These are phyloP conservation scores for Natator depressus DNA, from an alignment of 2,113 vertebrate species.

Conservation along the genomic window DNA sequence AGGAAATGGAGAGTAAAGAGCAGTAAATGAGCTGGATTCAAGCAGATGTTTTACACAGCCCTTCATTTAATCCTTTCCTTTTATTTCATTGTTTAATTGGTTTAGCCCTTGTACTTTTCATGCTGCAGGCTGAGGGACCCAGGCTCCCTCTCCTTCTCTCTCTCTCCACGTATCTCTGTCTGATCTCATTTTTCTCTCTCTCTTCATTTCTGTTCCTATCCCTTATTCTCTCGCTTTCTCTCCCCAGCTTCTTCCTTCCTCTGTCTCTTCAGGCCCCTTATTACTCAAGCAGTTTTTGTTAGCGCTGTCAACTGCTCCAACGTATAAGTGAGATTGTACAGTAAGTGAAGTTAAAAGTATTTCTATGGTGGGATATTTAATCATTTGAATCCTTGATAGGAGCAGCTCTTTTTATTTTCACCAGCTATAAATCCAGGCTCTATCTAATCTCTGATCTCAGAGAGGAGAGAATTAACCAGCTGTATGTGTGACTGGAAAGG, in stretches of 20 bases:
- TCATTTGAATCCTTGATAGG: slow-evolving; percentile 79
- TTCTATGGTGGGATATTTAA: slow-evolving; percentile 79
- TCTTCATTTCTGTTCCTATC: slow-evolving; percentile 27
- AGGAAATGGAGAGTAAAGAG: slow-evolving; percentile 71
- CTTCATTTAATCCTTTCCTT: slow-evolving; percentile 73
- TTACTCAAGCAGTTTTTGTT: slow-evolving; percentile 75
- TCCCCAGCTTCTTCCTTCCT: neutral
- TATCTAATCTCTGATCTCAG: slow-evolving; percentile 78
- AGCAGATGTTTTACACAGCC: slow-evolving; percentile 70
- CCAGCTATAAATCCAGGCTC: slow-evolving; percentile 78
- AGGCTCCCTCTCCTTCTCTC: slow-evolving; percentile 14
- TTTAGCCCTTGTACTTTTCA: slow-evolving; percentile 68
- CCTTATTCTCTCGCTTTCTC: slow-evolving; percentile 38
- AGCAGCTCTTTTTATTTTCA: slow-evolving; percentile 75
- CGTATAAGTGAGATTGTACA: slow-evolving; percentile 75
- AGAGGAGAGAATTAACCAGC: slow-evolving; percentile 76
- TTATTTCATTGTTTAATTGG: slow-evolving; percentile 73
- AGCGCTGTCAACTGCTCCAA: slow-evolving; percentile 53
- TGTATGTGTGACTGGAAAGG: slow-evolving; percentile 75
- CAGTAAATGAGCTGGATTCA: slow-evolving; percentile 73
- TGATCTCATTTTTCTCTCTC: slow-evolving; percentile 58
- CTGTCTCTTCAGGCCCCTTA: slow-evolving; percentile 50
- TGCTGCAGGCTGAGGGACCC: slow-evolving; percentile 29
- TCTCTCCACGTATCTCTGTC: neutral
- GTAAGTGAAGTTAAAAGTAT: slow-evolving; percentile 78